Evolutionary conservation across 2,113 vertebrate genomes (phyloP).

Genomic region (Dinomys branickii): DNA sequence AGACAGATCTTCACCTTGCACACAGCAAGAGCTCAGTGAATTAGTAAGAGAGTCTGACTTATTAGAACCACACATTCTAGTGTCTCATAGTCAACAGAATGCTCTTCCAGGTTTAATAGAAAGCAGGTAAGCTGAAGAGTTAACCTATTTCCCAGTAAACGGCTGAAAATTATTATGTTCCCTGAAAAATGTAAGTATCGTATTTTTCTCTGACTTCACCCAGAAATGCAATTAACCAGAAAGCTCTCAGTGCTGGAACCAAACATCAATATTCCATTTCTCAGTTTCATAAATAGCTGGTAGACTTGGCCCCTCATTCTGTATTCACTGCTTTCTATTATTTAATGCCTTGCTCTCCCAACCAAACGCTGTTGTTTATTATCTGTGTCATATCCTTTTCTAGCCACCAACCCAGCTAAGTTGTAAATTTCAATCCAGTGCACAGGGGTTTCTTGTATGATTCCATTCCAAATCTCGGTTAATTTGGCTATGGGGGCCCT

Average conservation of each 20-base stretch:
- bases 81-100: conserved; percentile 58
- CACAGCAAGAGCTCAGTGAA: not conserved
- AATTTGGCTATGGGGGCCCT: not conserved
- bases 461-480: conserved; percentile 12
- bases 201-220: conserved; percentile 78
- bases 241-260: conserved; percentile 71
- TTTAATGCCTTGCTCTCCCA: conserved; percentile 69
- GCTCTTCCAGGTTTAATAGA: conserved; percentile 41
- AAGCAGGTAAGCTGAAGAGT: conserved; percentile 59
- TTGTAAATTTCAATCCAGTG: conserved; percentile 50
- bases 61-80: conserved; percentile 61
- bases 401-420: conserved; percentile 35
- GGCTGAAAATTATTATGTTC: conserved; percentile 70
- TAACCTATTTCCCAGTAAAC: conserved; percentile 64
- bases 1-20: not conserved
- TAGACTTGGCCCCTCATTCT: conserved; percentile 75
- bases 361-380: conserved; percentile 62
- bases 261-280: conserved; percentile 83
- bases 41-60: conserved; percentile 15
- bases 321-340: conserved; percentile 76
- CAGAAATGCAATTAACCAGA: conserved; percentile 83
- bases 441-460: conserved; percentile 29
- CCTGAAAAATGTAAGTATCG: conserved; percentile 69
- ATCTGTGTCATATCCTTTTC: conserved; percentile 54
- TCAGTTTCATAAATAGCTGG: conserved; percentile 81